Base-by-base conservation (phyloP, 2,113 vertebrate species). In the Lagopus muta region DNA sequence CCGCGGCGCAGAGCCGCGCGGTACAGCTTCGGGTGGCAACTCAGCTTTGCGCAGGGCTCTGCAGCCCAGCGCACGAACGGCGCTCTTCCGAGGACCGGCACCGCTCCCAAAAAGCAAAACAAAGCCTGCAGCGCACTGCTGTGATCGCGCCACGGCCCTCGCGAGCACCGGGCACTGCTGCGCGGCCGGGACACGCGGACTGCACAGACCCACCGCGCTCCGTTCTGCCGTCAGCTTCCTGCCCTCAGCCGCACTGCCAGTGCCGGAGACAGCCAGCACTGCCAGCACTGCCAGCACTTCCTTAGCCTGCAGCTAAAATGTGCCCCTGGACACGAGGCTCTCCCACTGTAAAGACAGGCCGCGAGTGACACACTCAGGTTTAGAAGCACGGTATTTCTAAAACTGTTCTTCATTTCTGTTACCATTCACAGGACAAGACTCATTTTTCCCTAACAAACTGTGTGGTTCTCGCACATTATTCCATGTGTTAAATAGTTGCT, bases 51-150 rank as follows among this genome's bases (percentile, higher is more conserved):
- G 28, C 8, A 8, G 9, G 40, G 27, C 62, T 20, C 40, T 30
- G 27, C 3, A 24, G 45, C 13, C 27, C 34, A 4, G 24, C 45
- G 10, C 8, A 4, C 1, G 2, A 20, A 15, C 2, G 3, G 40
- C 6, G 17, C 11, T 13, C 38, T 36, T 5, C 57, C 25, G 27
- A 3, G 0, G 9, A 28, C 10, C 69, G 30, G 25, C 19, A 8
- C n/a, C 8, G 54, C 55, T 54, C 30, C 2, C 5, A 7, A 34
- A 21, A 15, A 34, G 4, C 11, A 19, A 24, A 43, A 8, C 55
- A 13, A 62, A 10, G 27, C 52, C 12, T 6, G 17, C 1, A 4
- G 27, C 8, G 28, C 38, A 28, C 75, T 10, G 25, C n/a, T 72
- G 32, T 6, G 24, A 43, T 8, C 19, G 11, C 0, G 1, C 19